Evolutionary conservation across 1,140 invertebrate genomes (phyloP), one percentile per base, ranked within the genome.

Genomic region (Stenopsyche tienmushanensis): DNA sequence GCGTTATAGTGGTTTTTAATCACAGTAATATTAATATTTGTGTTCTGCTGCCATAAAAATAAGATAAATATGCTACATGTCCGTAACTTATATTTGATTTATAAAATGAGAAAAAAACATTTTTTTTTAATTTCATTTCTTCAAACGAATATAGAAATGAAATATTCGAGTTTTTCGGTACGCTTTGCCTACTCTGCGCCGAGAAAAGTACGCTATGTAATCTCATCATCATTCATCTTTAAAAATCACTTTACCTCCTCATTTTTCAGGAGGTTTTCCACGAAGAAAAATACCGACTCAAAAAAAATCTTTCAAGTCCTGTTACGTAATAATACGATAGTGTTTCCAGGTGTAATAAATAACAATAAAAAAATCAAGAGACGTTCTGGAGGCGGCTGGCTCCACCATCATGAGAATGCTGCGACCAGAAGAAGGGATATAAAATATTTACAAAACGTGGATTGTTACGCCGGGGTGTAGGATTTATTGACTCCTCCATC

Each of bases 281-380:
- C 5, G 29, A 34, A 13, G 13, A 34, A 34, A 34, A 34, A 34
- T 34, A n/a, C 15, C 47, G 3, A 23, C 2, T 21, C 2, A 3
- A 18, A 20, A 21, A 20, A 50, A 26, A 55, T 34, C 52, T 13
- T 53, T 53, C 50, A 26, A 25, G 24, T 21, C 21, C 10, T 53
- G 15, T 26, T 25, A 26, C 50, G 18, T 17, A 55, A 25, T 55
- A 55, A 55, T 25, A 20, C 25, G 52, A 55, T 26, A 55, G 23
- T 25, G 52, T 39, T 55, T 55, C n/a, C 52, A 34, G 52, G 21
- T n/a, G 52, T 25, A 55, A 55, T 55, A 55, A 55, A 55, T 55
- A 55, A 55, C 52, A 55, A 55, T 55, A 25, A 55, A 55, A 55
- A 55, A 55, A 55, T 34, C 25, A 55, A 25, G 26, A 55, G 52